These are phyloP conservation scores for Peromyscus aztecus DNA, from an alignment of 2,797 vertebrate genomes.

Conservation along the genomic window DNA sequence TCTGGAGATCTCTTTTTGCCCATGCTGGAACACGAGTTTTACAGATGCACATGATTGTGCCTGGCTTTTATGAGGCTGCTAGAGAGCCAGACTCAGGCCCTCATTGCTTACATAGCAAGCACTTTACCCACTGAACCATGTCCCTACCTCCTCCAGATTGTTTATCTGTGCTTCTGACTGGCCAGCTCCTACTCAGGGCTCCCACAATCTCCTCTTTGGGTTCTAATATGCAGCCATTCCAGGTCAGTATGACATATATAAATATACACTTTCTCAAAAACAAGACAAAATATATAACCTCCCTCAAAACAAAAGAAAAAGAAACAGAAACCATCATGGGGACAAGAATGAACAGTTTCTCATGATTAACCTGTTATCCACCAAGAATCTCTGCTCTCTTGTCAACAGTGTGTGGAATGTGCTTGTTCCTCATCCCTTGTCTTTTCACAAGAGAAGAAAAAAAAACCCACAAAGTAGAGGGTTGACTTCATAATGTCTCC, in stretches of 20 bases:
- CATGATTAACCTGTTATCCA: background rate
- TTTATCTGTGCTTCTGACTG: background rate
- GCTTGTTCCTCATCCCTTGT: background rate
- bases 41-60: background rate
- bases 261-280: background rate
- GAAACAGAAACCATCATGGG: background rate
- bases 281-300: background rate
- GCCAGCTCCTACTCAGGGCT: background rate
- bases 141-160: background rate
- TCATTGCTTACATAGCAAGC: background rate
- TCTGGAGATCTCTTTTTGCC: background rate
- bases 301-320: background rate
- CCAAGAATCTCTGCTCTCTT: background rate
- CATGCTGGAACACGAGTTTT: background rate
- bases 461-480: background rate
- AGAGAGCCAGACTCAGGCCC: background rate
- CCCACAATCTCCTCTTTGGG: background rate
- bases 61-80: background rate
- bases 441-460: background rate
- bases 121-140: background rate
- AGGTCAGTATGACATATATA: background rate
- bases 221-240: background rate
- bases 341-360: background rate
- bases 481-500: background rate
- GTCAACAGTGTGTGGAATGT: background rate